Conservation (phyloP, 2,888 invertebrate species). For the Pilophorus perplexus region DNA sequence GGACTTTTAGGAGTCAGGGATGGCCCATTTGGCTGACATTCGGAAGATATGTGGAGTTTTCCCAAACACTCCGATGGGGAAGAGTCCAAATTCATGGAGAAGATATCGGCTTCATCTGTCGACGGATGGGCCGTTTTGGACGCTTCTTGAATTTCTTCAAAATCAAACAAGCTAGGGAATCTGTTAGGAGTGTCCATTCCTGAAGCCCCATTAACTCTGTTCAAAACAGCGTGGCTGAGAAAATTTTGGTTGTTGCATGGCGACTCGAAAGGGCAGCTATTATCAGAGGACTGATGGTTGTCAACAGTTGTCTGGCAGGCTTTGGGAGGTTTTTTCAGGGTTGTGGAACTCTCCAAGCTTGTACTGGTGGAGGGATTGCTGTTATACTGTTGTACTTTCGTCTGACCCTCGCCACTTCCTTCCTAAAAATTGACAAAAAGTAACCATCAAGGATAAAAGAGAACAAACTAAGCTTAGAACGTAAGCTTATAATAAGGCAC, state of each 20-base stretch:
- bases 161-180: too few species aligned
- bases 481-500: too few species aligned
- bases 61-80: constrained; percentile 41
- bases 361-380: background rate
- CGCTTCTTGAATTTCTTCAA: too few species aligned
- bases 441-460: too few species aligned
- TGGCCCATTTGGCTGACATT: too few species aligned
- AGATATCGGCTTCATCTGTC: background rate
- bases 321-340: too few species aligned
- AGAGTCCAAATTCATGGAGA: background rate
- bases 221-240: too few species aligned
- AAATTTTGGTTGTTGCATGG: background rate
- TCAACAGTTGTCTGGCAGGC: background rate
- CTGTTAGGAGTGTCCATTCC: too few species aligned
- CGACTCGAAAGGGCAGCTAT: background rate
- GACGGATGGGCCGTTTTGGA: background rate
- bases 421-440: background rate
- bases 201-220: too few species aligned
- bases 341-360: too few species aligned
- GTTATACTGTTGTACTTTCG: background rate
- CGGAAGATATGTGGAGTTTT: constrained; percentile 36
- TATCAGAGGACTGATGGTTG: background rate
- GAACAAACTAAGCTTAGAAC: too few species aligned
- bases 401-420: background rate
- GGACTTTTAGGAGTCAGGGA: too few species aligned